phyloP scores from a whole-genome alignment of 2,113 vertebrate species.

The Leiothrix lutea region DNA sequence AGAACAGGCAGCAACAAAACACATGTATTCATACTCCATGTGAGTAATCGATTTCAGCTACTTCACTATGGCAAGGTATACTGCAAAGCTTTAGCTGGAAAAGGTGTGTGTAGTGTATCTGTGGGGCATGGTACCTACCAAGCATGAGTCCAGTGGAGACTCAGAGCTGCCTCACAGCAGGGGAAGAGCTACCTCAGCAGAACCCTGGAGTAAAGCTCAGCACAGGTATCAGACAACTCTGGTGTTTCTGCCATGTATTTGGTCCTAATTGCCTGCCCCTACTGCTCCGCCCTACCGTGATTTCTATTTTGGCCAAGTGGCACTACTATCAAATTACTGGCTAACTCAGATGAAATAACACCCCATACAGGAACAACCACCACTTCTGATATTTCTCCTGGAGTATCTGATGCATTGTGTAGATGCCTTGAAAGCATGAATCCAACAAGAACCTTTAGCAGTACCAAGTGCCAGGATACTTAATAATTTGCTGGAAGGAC shows the following conservation, averaged over 20 bases:
- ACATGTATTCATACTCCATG: accelerated
- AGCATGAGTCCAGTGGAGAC: neutral
- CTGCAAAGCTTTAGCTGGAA: neutral
- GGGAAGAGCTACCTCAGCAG: neutral
- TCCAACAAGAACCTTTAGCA: neutral
- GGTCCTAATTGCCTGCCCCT: neutral
- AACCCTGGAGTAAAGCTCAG: neutral
- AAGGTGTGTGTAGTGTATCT: neutral
- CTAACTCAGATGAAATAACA: neutral
- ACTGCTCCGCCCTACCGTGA: neutral
- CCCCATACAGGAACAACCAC: neutral
- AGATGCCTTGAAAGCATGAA: neutral
- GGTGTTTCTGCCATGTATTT: neutral
- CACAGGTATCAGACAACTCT: neutral
- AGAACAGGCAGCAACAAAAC: neutral
- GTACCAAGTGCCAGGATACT: neutral
- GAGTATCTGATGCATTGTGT: neutral
- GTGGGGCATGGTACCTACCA: neutral
- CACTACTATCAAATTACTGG: neutral
- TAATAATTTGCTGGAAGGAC: neutral
- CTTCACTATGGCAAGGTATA: accelerated
- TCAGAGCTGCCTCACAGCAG: accelerated
- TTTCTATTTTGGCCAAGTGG: neutral
- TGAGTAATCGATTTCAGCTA: neutral
- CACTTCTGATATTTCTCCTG: accelerated